Percentiles rank a stretch among this genome's conserved stretches.
Evolutionary conservation across 64 coral and sea anemone species (phyloP).

Genomic region (Actinia tenebrosa): DNA sequence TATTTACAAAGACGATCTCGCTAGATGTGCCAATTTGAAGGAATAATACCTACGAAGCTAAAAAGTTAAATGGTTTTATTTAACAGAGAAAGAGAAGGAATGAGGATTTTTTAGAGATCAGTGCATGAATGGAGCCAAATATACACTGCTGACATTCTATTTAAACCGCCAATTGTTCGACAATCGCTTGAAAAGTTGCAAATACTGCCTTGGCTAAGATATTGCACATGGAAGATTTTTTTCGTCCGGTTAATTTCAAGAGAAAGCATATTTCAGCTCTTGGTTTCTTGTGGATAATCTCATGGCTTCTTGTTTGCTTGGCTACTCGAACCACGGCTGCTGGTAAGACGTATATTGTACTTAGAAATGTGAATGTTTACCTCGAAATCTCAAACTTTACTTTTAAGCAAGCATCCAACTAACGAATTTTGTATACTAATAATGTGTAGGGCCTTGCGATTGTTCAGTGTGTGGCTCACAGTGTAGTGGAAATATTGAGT

Average conservation of each 20-base stretch:
- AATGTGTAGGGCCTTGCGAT: slow-evolving; percentile 39
- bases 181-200: not conserved
- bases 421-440: not conserved
- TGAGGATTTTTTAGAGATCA: not conserved
- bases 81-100: not conserved
- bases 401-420: not conserved
- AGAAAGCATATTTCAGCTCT: not conserved
- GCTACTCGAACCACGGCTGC: not conserved
- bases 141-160: not conserved
- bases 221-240: not conserved
- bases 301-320: slow-evolving; percentile 15
- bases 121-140: not conserved
- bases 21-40: not conserved
- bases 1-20: not conserved
- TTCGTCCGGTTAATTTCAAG: not conserved
- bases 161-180: not conserved
- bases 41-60: not conserved
- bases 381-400: not conserved
- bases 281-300: not conserved
- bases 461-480: slow-evolving; percentile 52
- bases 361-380: not conserved
- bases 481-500: slow-evolving; percentile 37
- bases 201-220: not conserved
- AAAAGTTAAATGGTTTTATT: not conserved
- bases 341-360: not conserved